These are phyloP conservation scores for Acipenser ruthenus DNA, from an alignment of 2,797 vertebrate genomes.

Conservation along the genomic window DNA sequence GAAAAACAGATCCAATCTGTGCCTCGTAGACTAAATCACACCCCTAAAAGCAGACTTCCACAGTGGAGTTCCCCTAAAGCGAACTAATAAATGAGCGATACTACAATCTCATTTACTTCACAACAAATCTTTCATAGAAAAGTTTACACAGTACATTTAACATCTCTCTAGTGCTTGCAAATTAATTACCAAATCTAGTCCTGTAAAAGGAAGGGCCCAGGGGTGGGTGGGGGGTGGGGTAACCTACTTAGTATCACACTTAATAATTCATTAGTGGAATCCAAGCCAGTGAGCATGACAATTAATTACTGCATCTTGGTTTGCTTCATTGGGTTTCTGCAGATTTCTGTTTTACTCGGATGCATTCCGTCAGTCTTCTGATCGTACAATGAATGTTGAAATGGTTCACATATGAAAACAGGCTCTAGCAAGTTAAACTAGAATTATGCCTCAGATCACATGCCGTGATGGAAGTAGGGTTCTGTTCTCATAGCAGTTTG, in stretches of 20 bases:
- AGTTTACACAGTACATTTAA: too few relatives aligned
- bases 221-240: slow-evolving; percentile 1
- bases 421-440: too few relatives aligned
- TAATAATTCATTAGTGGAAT: slow-evolving; percentile 14
- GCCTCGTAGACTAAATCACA: too few relatives aligned
- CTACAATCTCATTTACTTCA: too few relatives aligned
- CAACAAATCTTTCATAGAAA: too few relatives aligned
- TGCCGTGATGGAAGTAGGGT: too few relatives aligned
- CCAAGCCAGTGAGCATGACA: slow-evolving; percentile 1
- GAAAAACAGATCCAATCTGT: too few relatives aligned
- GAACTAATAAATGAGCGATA: too few relatives aligned
- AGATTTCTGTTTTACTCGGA: slow-evolving; percentile 4
- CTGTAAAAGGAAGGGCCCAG: slow-evolving; percentile 1
- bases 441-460: too few relatives aligned
- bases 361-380: neutral
- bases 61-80: too few relatives aligned
- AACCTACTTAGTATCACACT: slow-evolving; percentile 14
- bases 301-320: neutral
- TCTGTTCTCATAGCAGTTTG: too few relatives aligned
- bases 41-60: too few relatives aligned
- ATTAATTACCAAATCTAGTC: neutral
- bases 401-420: neutral
- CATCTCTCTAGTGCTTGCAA: neutral
- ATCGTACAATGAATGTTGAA: neutral
- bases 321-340: neutral